Evolutionary conservation across 2,797 vertebrate genomes (phyloP).

Genomic region (Gymnopithys bicolor): DNA sequence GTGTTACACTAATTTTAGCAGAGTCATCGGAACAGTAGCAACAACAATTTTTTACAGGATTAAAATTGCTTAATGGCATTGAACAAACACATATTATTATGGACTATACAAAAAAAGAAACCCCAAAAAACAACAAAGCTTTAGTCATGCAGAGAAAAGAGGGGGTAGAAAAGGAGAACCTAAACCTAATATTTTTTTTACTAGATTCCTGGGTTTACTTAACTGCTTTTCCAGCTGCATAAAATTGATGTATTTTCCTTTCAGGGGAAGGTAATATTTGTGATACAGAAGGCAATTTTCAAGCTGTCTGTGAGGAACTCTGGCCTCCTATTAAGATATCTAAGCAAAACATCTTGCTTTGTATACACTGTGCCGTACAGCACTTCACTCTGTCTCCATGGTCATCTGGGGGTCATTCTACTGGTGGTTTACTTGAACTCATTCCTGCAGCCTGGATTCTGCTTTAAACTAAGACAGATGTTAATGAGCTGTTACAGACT

Average conservation of each 20-base stretch:
- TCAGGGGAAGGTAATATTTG: slow-evolving; percentile 27
- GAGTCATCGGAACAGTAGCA: slow-evolving; percentile 20
- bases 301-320: slow-evolving; percentile 8
- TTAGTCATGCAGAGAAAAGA: neutral
- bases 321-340: neutral
- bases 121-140: no score
- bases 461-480: slow-evolving; percentile 33
- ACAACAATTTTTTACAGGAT: slow-evolving; percentile 16
- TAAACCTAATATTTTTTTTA: neutral
- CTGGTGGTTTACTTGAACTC: neutral
- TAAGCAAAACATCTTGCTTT: slow-evolving; percentile 20
- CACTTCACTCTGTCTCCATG: neutral
- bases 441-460: slow-evolving; percentile 3
- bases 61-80: slow-evolving; percentile 21
- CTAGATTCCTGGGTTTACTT: neutral
- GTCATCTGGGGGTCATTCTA: neutral
- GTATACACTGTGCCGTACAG: neutral
- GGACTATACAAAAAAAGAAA: neutral
- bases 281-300: slow-evolving; percentile 31
- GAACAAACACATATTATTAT: neutral
- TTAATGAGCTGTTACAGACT: slow-evolving; percentile 21
- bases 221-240: slow-evolving; percentile 12
- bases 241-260: slow-evolving; percentile 5
- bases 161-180: neutral
- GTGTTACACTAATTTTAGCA: slow-evolving; percentile 21